These are phyloP conservation scores for Dipodomys stephensi DNA, from an alignment of 2,113 vertebrate genomes.

Conservation along the genomic window DNA sequence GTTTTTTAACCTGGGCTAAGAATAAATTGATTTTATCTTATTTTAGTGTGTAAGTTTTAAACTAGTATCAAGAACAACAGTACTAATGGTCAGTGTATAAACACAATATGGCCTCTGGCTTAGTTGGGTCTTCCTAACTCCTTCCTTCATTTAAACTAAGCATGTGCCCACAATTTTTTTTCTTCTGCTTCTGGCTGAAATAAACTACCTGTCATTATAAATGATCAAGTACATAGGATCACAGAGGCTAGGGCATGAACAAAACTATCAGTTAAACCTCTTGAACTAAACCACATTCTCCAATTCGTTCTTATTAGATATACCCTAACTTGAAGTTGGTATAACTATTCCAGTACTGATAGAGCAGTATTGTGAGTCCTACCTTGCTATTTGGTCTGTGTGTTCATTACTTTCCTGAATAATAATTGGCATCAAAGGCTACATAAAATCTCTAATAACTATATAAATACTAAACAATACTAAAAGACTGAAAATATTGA, in stretches of 20 bases:
- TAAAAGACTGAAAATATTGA: conserved; percentile 35
- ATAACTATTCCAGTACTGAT: conserved; percentile 42
- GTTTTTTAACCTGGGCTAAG: neutral
- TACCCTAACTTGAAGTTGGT: neutral
- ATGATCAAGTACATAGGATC: conserved; percentile 8
- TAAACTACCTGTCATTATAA: conserved; percentile 27
- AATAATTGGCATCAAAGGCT: neutral
- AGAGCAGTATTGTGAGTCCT: neutral
- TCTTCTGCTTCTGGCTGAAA: conserved; percentile 19
- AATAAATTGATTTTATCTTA: too few species aligned
- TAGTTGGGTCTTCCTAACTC: neutral
- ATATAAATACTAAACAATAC: neutral
- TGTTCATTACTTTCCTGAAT: neutral
- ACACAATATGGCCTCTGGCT: neutral
- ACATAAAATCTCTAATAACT: neutral
- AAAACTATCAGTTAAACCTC: conserved; percentile 43
- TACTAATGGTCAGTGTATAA: neutral
- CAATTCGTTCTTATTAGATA: conserved; percentile 27
- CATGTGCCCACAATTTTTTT: neutral
- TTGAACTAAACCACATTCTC: conserved; percentile 1
- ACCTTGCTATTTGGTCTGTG: neutral
- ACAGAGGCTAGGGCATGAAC: neutral
- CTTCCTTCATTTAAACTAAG: conserved; percentile 30
- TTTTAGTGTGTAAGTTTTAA: neutral
- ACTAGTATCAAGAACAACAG: neutral